Conservation (phyloP, 1,140 invertebrate genomes). For the Macrosteles quadrilineatus region DNA sequence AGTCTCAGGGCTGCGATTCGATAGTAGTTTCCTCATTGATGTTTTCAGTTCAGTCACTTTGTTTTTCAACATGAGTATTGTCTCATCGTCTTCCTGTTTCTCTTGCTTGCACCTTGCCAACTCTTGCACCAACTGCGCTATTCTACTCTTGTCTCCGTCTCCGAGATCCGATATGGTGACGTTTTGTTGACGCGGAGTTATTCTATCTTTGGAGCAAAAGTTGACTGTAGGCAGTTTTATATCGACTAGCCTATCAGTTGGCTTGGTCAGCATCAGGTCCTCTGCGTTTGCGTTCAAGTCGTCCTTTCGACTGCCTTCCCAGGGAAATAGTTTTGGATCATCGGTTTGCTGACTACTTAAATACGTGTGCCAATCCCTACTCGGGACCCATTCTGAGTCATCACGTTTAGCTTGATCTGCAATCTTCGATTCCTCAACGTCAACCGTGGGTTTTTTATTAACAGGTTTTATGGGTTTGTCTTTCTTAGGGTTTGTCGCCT, state of each 20-base stretch:
- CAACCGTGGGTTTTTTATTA: too few species aligned
- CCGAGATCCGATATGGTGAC: not conserved
- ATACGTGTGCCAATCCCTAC: slow-evolving; percentile 13
- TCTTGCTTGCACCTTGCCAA: slow-evolving; percentile 15
- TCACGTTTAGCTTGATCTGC: too few species aligned
- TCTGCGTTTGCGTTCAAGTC: not conserved
- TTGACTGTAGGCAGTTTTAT: slow-evolving; percentile 4
- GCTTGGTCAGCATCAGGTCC: not conserved
- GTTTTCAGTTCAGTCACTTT: slow-evolving; percentile 3
- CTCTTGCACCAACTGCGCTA: not conserved
- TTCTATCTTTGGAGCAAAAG: not conserved
- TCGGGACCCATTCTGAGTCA: not conserved
- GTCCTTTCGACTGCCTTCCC: not conserved
- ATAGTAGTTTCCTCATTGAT: not conserved
- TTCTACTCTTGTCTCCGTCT: not conserved
- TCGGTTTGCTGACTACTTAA: not conserved
- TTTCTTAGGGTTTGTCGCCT: too few species aligned
- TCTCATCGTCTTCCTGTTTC: slow-evolving; percentile 7
- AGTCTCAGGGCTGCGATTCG: not conserved
- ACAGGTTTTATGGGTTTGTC: too few species aligned
- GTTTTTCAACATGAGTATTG: not conserved
- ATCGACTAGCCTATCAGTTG: not conserved
- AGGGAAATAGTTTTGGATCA: not conserved
- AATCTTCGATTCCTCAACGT: too few species aligned
- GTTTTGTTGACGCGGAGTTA: not conserved